Base-by-base conservation (phyloP, 92 coral and sea anemone species). In the Desmophyllum pertusum region DNA sequence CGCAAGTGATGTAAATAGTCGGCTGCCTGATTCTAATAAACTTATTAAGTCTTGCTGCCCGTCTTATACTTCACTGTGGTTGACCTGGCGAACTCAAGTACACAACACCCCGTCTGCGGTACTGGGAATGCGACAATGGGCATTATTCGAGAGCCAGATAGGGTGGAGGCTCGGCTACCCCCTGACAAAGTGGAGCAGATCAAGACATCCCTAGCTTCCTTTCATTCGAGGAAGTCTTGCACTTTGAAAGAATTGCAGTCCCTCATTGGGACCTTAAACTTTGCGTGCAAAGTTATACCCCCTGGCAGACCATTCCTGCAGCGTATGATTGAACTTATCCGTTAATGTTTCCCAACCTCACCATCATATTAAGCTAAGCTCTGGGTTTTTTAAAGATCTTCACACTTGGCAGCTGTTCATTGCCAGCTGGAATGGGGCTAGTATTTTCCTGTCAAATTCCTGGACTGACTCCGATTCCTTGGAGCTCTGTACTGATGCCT, bases 391-490 rank as follows among this genome's bases (percentile, higher is more conserved):
- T n/a, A 71, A 71, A n/a, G 76, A 71, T 10, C 76, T 71, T 23
- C 10, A 10, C 35, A 71, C 40, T 14, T 71, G 76, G 76, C 52
- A 71, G 40, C 51, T 69, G 15, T 91, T 91, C 48, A 67, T 91
- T 36, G 31, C 43, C 45, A 57, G 77, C 18, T 91, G 88, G 94
- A 91, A 91, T 57, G 91, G 91, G 35, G 82, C 89, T 6, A 69
- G 36, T 36, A 74, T 91, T 83, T 88, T 88, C 76, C 39, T 91
- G 70, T 64, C 86, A 18, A 53, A 90, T 40, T 5, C 78, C 13
- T 86, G 57, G 77, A 51, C 42, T 31, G 42, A 42, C 55, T 43
- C 77, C 27, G 77, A 72, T 25, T 42, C 59, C 31, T 7, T n/a
- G n/a, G n/a, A n/a, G n/a, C n/a, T n/a, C n/a, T n/a, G n/a, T n/a